Evolutionary conservation across 2,113 vertebrate species (phyloP).

Genomic region (Notiomystis cincta): DNA sequence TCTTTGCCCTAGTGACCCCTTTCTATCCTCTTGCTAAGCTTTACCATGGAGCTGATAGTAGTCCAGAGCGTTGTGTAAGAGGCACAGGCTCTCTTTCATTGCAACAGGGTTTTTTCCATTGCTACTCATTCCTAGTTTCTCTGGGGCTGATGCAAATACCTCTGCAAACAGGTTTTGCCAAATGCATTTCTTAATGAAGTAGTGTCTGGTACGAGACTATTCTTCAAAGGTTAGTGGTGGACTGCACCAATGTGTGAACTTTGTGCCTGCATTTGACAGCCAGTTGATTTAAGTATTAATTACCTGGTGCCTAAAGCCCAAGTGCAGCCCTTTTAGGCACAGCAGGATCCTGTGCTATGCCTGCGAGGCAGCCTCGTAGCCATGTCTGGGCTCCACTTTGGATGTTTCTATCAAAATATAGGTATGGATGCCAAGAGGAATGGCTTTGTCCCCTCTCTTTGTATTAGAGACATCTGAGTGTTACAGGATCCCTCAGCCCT

Average conservation of each 20-base stretch:
- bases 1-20: neutral
- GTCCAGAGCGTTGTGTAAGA: neutral
- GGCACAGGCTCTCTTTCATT: neutral
- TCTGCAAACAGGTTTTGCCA: slow-evolving; percentile 4
- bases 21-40: neutral
- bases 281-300: slow-evolving; percentile 81
- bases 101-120: neutral
- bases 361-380: fast-evolving
- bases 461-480: slow-evolving; percentile 10
- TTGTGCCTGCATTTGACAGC: slow-evolving; percentile 76
- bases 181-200: slow-evolving; percentile 54
- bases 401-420: slow-evolving; percentile 60
- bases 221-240: slow-evolving; percentile 66
- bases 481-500: slow-evolving; percentile 37
- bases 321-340: slow-evolving; percentile 31
- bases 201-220: slow-evolving; percentile 65
- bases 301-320: slow-evolving; percentile 69
- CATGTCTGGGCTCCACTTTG: slow-evolving; percentile 8
- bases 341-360: neutral
- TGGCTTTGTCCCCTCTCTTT: neutral
- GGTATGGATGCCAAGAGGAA: slow-evolving; percentile 15
- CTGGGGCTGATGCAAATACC: neutral
- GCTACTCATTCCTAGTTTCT: neutral
- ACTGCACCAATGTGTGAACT: slow-evolving; percentile 72
- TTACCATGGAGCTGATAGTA: neutral